Evolutionary conservation across 2,113 vertebrate genomes (phyloP).

Genomic region (Periophthalmus modestus): DNA sequence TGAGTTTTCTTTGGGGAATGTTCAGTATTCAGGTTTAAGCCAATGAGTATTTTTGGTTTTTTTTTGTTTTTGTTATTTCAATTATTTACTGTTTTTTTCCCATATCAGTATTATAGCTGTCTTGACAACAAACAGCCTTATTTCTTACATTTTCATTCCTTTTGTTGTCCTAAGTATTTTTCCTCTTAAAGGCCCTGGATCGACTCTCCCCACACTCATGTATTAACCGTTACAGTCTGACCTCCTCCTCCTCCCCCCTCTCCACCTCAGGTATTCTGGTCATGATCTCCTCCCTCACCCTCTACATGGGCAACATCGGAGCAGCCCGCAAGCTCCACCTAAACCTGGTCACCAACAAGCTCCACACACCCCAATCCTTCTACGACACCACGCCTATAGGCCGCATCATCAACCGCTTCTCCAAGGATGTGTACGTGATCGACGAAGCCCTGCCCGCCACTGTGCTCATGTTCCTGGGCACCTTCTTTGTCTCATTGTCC

Average conservation of each 20-base stretch:
- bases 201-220: constrained; percentile 9
- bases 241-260: constrained; percentile 13
- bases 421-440: constrained; percentile 92
- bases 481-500: constrained; percentile 83
- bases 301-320: constrained; percentile 85
- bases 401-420: constrained; percentile 95
- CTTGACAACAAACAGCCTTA: too few species aligned
- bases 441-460: constrained; percentile 87
- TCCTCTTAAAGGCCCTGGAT: constrained; percentile 22
- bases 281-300: constrained; percentile 83
- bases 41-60: too few species aligned
- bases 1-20: not conserved
- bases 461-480: constrained; percentile 87
- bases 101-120: not conserved
- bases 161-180: constrained; percentile 21
- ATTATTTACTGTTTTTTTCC: not conserved
- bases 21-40: not conserved
- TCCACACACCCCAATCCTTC: constrained; percentile 91
- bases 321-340: constrained; percentile 84
- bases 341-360: constrained; percentile 87
- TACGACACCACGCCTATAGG: constrained; percentile 94
- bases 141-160: not conserved
- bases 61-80: not conserved
- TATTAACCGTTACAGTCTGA: constrained; percentile 3
- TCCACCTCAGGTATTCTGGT: constrained; percentile 82